Percentiles rank a stretch among this genome's conserved stretches.
Evolutionary conservation across 2,888 invertebrate species (phyloP).

Genomic region (Standfussiana lucernea): DNA sequence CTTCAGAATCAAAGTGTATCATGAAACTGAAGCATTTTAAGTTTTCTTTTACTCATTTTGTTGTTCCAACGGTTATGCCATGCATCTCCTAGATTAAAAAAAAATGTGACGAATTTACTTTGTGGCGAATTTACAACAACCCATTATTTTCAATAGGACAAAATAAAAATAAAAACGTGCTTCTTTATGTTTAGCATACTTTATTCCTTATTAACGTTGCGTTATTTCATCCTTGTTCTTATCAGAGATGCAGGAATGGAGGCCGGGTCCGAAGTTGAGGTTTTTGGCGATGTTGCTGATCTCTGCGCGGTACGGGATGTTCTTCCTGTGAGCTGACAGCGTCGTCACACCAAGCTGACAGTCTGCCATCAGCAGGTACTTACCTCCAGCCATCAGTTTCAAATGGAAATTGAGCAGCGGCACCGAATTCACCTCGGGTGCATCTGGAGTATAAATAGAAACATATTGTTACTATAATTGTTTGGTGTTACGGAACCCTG

Average conservation of each 20-base stretch:
- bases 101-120: too few species aligned
- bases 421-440: constrained; percentile 69
- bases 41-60: too few species aligned
- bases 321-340: constrained; percentile 65
- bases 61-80: too few species aligned
- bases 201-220: constrained; percentile 19
- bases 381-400: constrained; percentile 76
- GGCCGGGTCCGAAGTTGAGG: constrained; percentile 74
- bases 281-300: constrained; percentile 66
- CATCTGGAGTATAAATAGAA: constrained; percentile 67
- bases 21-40: too few species aligned
- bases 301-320: constrained; percentile 71
- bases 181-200: too few species aligned
- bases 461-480: too few species aligned
- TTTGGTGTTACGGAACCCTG: too few species aligned
- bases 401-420: constrained; percentile 80
- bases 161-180: background rate
- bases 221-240: constrained; percentile 69
- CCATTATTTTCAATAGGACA: background rate
- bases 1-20: too few species aligned
- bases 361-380: constrained; percentile 80
- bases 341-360: constrained; percentile 76
- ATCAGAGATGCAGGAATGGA: constrained; percentile 73
- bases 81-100: too few species aligned
- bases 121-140: too few species aligned